Evolutionary conservation across 2,888 invertebrate genomes (phyloP), one percentile per base, ranked within the genome.

Genomic region (Cremastinae sp.): DNA sequence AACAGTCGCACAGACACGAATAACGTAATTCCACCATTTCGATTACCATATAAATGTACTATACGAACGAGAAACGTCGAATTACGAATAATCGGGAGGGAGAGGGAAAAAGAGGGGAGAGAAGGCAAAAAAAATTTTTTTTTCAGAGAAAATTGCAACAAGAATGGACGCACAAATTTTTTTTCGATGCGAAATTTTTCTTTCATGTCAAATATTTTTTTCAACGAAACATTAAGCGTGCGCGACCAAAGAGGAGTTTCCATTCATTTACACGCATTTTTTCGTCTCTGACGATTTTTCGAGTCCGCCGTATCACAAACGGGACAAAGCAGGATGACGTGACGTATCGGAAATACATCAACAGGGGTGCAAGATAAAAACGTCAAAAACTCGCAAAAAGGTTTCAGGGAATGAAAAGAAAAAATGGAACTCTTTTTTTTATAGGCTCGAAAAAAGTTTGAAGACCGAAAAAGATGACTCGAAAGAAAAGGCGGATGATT

Each of bases 21-120:
- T 71, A 64, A 56, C 35, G 28, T 71, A 61, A 64, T 74, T 66
- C 56, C 20, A 73, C 45, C 45, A 73, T 73, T 72, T 69, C 64
- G 51, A 72, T 72, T 65, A 62, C 64, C 51, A 73, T 43, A 66
- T 56, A 53, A 56, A 71, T 56, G 71, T 56, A 35, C 43, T 68
- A 47, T 47, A 68, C 18, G 16, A 59, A 59, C 22, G 45, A 49
- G 53, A 51, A 45, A 18, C 49, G 35, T 39, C 28, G 39, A 22
- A 39, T 64, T 62, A 39, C 35, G 10, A 16, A 28, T 39, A 62
- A 43, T 58, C 28, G 37, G n/a, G n/a, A 43, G 4, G 14, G 12
- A 49, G n/a, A 41, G n/a, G 41, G 49, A 39, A 16, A 28, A 3
- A 28, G 2, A 28, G 2, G 28, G 2, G 28, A 41, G 16, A 35